Conservation (phyloP, 1,140 invertebrate species). For the Antheraea mylitta region DNA sequence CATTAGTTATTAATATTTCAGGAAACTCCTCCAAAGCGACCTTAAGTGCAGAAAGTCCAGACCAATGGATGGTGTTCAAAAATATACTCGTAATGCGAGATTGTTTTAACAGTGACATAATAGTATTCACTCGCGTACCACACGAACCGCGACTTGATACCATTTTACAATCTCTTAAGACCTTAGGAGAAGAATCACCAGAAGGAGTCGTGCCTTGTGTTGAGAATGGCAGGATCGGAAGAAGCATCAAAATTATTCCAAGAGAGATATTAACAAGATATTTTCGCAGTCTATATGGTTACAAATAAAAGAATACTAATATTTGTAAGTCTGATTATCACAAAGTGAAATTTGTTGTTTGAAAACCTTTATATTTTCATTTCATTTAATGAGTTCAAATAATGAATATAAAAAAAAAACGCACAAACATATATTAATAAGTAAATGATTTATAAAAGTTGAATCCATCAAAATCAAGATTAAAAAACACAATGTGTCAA, state of each 20-base stretch:
- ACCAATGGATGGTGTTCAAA: slow-evolving; percentile 36
- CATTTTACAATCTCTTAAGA: slow-evolving; percentile 24
- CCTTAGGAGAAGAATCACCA: slow-evolving; percentile 20
- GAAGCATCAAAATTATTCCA: not conserved
- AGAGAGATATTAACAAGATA: slow-evolving; percentile 1
- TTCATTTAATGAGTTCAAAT: too few relatives aligned
- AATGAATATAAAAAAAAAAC: too few relatives aligned
- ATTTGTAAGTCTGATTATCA: too few relatives aligned
- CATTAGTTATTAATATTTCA: slow-evolving; percentile 6
- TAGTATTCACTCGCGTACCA: slow-evolving; percentile 30
- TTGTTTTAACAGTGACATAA: slow-evolving; percentile 27
- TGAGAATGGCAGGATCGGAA: slow-evolving; percentile 12
- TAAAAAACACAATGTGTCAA: too few relatives aligned
- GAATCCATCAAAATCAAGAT: too few relatives aligned
- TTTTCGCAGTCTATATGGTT: not conserved
- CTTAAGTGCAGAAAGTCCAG: slow-evolving; percentile 23
- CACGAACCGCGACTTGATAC: slow-evolving; percentile 15
- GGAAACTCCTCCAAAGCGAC: slow-evolving; percentile 9
- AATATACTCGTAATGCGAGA: slow-evolving; percentile 36
- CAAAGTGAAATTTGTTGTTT: too few relatives aligned
- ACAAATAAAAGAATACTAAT: too few relatives aligned
- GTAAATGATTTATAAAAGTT: too few relatives aligned
- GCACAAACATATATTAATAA: too few relatives aligned
- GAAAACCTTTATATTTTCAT: too few relatives aligned
- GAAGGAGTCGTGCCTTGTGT: slow-evolving; percentile 21